Evolutionary conservation across 2,888 invertebrate species (phyloP).

Genomic region (Dusona sp.): DNA sequence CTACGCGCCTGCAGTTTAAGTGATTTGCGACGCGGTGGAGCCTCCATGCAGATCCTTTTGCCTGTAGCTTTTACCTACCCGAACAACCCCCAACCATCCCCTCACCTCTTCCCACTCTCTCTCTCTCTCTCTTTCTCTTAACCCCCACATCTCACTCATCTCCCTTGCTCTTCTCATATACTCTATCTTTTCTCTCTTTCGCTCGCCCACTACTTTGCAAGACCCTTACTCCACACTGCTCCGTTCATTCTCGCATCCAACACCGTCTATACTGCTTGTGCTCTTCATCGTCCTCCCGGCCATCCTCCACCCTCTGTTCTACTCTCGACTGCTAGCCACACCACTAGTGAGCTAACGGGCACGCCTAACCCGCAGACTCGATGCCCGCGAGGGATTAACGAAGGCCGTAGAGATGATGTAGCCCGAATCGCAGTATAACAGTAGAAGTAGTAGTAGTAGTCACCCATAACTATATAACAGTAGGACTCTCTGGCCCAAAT

Average conservation of each 20-base stretch:
- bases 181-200: conserved; percentile 60
- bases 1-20: conserved; percentile 83
- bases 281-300: conserved; percentile 58
- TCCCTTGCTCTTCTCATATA: conserved; percentile 33
- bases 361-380: conserved; percentile 78
- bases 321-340: conserved; percentile 69
- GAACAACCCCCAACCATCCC: conserved; percentile 64
- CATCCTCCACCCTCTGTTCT: conserved; percentile 45
- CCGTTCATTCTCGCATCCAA: conserved; percentile 62
- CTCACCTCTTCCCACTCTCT: conserved; percentile 56
- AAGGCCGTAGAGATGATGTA: conserved; percentile 68
- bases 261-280: conserved; percentile 58
- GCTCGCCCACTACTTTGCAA: conserved; percentile 51
- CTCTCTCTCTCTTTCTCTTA: conserved; percentile 56
- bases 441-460: conserved; percentile 18
- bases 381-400: conserved; percentile 80
- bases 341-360: conserved; percentile 75
- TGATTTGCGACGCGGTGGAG: conserved; percentile 85
- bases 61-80: conserved; percentile 77
- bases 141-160: conserved; percentile 40
- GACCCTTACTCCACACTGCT: conserved; percentile 62
- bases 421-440: conserved; percentile 50
- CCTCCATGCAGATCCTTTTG: conserved; percentile 85
- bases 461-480: conserved; percentile 13
- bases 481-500: conserved; percentile 73